Evolutionary conservation across 2,888 invertebrate species (phyloP), one percentile per base, ranked within the genome.

Genomic region (Meteorus colon): DNA sequence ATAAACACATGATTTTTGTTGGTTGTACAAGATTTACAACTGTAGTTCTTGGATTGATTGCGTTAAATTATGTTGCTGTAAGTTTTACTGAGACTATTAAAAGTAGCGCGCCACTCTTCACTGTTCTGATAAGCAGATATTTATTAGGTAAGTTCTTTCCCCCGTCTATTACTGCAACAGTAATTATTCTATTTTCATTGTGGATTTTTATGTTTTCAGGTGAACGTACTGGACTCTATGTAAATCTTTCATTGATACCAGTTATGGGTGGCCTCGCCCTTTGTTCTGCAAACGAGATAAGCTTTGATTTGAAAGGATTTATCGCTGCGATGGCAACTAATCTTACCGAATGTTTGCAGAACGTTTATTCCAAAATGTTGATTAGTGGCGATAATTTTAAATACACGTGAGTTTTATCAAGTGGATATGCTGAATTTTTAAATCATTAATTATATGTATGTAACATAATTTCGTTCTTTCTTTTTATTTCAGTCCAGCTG

Each of bases 21-120:
- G 95, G 95, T 19, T 93, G 93, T 79, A 94, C 94, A 84, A 92
- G 94, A 86, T 95, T 95, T 89, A 91, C 92, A 67, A 95, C 95
- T 6, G 94, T 95, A 71, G 92, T 95, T 76, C 89, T 95, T 84
- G 95, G 95, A 74, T 89, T 95, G 82, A 92, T 95, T 72, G 94
- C 95, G 10, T 90, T 95, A 74, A 94, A 95, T 90, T 95, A 93
- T 89, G 94, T 95, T 76, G 94, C 95, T 77, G 95, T 95, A 74
- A 95, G 95, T 88, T 95, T 95, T 88, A 95, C 95, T 65, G 95
- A 95, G 89, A 95, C 95, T 16, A 94, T 95, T 66, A 95, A 95
- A 88, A 95, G 95, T 89, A 95, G 95, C 45, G 95, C 95, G 24
- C 95, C 95, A 55, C 90, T 95, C 72, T 95, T 95, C 88, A 95